Evolutionary conservation across 2,113 vertebrate genomes (phyloP).

Genomic region (Leiothrix lutea): DNA sequence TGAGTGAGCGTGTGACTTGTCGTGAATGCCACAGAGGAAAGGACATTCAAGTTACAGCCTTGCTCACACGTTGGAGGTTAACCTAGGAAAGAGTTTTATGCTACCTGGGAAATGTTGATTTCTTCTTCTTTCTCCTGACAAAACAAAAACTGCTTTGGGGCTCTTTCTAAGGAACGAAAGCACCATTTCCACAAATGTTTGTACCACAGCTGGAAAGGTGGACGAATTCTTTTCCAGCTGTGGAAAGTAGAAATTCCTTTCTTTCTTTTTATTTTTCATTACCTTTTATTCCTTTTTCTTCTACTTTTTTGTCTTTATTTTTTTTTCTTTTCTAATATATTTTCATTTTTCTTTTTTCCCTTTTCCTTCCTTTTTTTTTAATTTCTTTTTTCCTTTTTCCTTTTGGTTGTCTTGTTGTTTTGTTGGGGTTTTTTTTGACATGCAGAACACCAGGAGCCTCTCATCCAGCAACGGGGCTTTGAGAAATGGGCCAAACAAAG

Average conservation of each 20-base stretch:
- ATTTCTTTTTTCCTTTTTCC: not conserved
- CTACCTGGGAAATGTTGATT: not conserved
- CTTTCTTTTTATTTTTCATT: too few species aligned
- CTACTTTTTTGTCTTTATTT: not conserved
- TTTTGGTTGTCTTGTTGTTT: too few species aligned
- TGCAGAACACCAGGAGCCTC: not conserved
- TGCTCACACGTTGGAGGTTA: rapidly evolving
- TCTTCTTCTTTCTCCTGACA: not conserved
- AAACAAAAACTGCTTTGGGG: not conserved
- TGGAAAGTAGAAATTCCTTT: not conserved
- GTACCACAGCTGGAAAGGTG: not conserved
- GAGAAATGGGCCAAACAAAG: not conserved
- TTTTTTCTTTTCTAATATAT: too few species aligned
- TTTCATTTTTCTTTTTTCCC: not conserved
- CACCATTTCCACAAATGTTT: not conserved
- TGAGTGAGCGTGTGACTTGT: not conserved
- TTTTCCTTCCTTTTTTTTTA: not conserved
- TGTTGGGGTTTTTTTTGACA: not conserved
- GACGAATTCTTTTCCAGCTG: not conserved
- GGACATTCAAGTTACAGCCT: not conserved
- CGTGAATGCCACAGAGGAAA: not conserved
- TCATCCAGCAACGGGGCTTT: not conserved
- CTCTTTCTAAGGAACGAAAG: not conserved
- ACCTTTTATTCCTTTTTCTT: not conserved
- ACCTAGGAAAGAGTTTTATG: not conserved